Evolutionary conservation across 2,113 vertebrate species (phyloP).

Genomic region (Proteles cristata): DNA sequence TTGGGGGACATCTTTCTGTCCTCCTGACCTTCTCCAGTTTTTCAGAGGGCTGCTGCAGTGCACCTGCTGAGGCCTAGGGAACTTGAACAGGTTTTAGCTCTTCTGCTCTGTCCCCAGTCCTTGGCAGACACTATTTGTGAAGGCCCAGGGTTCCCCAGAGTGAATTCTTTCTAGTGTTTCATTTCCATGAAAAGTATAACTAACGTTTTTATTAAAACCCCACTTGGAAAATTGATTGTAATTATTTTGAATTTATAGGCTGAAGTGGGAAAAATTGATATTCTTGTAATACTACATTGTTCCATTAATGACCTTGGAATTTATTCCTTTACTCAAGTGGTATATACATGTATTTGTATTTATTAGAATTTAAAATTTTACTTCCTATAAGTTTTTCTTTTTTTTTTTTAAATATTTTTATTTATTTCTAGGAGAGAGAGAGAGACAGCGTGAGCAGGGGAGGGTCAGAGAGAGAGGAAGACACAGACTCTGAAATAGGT

Average conservation of each 20-base stretch:
- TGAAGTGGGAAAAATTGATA: background rate
- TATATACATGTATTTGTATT: background rate
- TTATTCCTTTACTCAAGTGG: background rate
- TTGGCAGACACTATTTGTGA: no score
- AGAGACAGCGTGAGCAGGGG: no score
- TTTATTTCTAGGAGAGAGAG: no score
- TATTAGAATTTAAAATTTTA: constrained; percentile 31
- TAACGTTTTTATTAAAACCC: background rate
- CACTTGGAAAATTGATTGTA: background rate
- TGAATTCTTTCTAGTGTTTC: background rate
- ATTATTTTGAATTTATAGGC: background rate
- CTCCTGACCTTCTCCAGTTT: background rate
- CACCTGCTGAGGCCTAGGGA: background rate
- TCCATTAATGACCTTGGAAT: background rate
- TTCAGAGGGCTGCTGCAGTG: background rate
- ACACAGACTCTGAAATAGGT: no score
- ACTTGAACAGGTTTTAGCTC: background rate
- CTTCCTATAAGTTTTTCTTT: background rate
- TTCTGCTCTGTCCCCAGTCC: background rate
- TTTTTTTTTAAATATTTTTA: no score
- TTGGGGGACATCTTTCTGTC: background rate
- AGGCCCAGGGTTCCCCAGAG: background rate
- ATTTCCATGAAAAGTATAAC: background rate
- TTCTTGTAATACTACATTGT: background rate
- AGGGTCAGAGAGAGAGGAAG: no score